Base-by-base conservation (phyloP, 2,113 vertebrate genomes). In the Heloderma charlesbogerti region DNA sequence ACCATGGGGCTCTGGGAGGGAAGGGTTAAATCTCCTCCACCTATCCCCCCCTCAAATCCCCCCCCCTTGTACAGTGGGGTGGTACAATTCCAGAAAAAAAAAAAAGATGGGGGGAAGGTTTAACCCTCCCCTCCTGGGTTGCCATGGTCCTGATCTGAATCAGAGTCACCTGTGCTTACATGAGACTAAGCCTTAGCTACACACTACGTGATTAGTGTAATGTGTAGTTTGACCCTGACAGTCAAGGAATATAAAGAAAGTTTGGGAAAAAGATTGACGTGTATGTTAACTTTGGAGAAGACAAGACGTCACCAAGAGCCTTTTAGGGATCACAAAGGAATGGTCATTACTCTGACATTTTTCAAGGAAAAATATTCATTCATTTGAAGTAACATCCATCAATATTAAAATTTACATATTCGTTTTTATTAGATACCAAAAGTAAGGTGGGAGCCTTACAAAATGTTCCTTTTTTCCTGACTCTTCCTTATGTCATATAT, bases 341-440 rank as follows among this genome's bases (percentile, higher is more conserved):
- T 51, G 0, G 10, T 71, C 2, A 18, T 48, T 67, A 51, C 48
- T 85, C 43, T 88, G 88, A 48, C 34, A 0, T 72, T 92, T 86
- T 0, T 87, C 90, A 91, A 86, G 84, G 90, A 86, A 95, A 90
- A 91, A 92, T 43, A 77, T 75, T 89, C 83, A 81, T 31, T 91
- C 43, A 51, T 92, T 91, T 90, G 85, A 90, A 92, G 93, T 72
- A 89, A 37, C 40, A 86, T 48, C 66, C 81, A 93, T 31, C 86
- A 63, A 94, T 82, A 31, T 0, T 37, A 60, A 16, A 92, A 86
- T 91, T 91, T 86, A 91, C 43, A 91, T 4, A 85, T 86, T 66
- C 69, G 25, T 84, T 92, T 48, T 74, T 89, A 86, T 91, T 93
- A 93, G 87, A 91, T 60, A 94, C 3, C 22, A 94, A 94, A 92